Evolutionary conservation across 2,888 invertebrate species (phyloP), one percentile per base, ranked within the genome.

Genomic region (Melipona bicolor): DNA sequence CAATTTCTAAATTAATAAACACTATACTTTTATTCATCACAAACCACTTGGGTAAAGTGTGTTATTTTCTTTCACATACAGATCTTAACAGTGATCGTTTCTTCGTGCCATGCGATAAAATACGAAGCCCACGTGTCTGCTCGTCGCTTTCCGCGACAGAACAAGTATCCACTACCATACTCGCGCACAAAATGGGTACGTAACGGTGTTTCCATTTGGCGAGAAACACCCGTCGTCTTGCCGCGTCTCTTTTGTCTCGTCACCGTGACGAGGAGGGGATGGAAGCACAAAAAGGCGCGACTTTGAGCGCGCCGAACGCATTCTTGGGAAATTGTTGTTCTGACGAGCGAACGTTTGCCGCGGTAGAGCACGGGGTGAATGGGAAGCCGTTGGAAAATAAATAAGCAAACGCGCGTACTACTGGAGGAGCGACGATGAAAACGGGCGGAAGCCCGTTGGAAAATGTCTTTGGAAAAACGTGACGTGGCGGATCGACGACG

Each of bases 381-480:
- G 54, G 83, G 27, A 24, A 24, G 54, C 64, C 19, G 21, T 64
- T 36, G 64, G 64, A 77, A 81, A 81, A 80, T 79, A 87, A 87
- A 86, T 84, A 87, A 82, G 71, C 69, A 27, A 49, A 32, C 65
- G 17, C 17, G 49, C 17, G 49, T 15, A 21, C 13, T 21, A 21
- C 13, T 36, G 21, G 50, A 9, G 43, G 15, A 19, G 52, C 64
- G 6, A 13, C 27, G 70, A 61, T 21, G 77, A 56, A 36, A 73
- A 65, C 52, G 59, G 32, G 9, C 9, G 24, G 52, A 21, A 49
- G 54, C 43, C 61, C 59, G 75, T 4, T 36, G 24, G 54, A 71
- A 62, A 69, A 61, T 74, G 79, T 15, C 68, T 79, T 78, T 61
- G 75, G 77, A 80, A 83, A 86, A 84, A 84, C 81, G 79, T 79